Base-by-base conservation (phyloP, 2,888 invertebrate species). In the Rhagophthalmus giganteus region DNA sequence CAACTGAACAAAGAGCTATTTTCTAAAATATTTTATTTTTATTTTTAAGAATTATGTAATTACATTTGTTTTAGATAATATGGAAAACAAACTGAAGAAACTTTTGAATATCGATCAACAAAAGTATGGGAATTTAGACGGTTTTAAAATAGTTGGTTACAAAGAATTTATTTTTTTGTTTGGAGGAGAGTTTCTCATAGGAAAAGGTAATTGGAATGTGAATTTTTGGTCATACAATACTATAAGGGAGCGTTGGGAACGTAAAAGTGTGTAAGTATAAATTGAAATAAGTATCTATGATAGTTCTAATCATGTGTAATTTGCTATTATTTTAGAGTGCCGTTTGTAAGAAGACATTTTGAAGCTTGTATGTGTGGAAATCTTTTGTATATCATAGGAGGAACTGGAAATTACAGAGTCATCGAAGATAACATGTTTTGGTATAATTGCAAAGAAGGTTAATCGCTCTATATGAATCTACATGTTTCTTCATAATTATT, bases 311-410 rank as follows among this genome's bases (percentile, higher is more conserved):
- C n/a, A n/a, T n/a, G n/a, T n/a, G n/a, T n/a, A n/a, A 33, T 20
- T 48, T 10, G 15, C 28, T 27, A 20, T 30, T 14, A 11, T 60
- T 62, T 51, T 46, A 68, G 68, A 39, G 51, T 73, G 34, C 69
- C 71, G 7, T 58, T 58, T 31, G 61, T 58, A n/a, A 62, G 74
- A 37, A 61, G 75, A 28, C 73, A 75, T 63, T 75, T 75, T 56
- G 64, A 70, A 55, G 59, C 68, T 2, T 69, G 69, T 42, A 59
- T 73, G 32, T 60, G 67, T 25, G 68, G 64, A n/a, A 57, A 66
- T 46, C 64, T 62, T 45, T 54, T 74, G 20, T 74, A 65, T 53
- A 66, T 74, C 16, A 58, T 73, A 26, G 73, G 73, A 34, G 72
- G 73, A 2, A 70, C 68, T 7, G 72, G 70, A 8, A 58, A 55